Conservation (phyloP, 2,113 vertebrate species). For the Epinephelus fuscoguttatus region DNA sequence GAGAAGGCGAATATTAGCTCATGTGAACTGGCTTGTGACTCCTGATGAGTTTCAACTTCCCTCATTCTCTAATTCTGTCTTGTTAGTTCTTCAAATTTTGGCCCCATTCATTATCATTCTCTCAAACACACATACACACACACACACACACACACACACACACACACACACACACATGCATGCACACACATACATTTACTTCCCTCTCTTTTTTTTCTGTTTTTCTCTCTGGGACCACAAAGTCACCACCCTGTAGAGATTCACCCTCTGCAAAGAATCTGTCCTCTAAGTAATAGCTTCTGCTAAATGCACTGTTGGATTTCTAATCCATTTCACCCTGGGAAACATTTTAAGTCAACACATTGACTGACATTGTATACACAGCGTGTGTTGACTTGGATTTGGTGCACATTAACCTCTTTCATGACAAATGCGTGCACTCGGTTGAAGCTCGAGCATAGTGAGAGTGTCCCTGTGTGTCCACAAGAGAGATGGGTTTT, state of each 20-base stretch:
- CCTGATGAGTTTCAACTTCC: constrained; percentile 58
- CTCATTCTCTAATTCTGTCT: constrained; percentile 46
- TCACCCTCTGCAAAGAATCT: constrained; percentile 59
- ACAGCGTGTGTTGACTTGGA: constrained; percentile 70
- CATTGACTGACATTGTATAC: constrained; percentile 73
- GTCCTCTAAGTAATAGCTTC: constrained; percentile 69
- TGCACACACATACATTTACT: not conserved
- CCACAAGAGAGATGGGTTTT: constrained; percentile 49
- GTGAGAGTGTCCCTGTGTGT: constrained; percentile 41
- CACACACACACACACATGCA: not conserved
- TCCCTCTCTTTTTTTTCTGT: constrained; percentile 12
- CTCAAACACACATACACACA: not conserved
- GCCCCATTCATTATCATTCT: constrained; percentile 59
- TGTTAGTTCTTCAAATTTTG: constrained; percentile 57
- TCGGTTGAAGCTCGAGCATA: constrained; percentile 16
- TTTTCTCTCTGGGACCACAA: constrained; percentile 59
- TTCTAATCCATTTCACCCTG: constrained; percentile 75
- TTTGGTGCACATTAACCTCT: constrained; percentile 61
- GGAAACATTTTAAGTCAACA: constrained; percentile 79
- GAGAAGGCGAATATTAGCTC: constrained; percentile 63
- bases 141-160: not conserved
- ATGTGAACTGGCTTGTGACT: constrained; percentile 58
- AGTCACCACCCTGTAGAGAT: constrained; percentile 65
- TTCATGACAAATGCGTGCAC: constrained; percentile 52
- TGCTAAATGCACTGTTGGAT: constrained; percentile 62